Conservation (phyloP, 2,797 vertebrate genomes). For the Leucoraja ocellata region DNA sequence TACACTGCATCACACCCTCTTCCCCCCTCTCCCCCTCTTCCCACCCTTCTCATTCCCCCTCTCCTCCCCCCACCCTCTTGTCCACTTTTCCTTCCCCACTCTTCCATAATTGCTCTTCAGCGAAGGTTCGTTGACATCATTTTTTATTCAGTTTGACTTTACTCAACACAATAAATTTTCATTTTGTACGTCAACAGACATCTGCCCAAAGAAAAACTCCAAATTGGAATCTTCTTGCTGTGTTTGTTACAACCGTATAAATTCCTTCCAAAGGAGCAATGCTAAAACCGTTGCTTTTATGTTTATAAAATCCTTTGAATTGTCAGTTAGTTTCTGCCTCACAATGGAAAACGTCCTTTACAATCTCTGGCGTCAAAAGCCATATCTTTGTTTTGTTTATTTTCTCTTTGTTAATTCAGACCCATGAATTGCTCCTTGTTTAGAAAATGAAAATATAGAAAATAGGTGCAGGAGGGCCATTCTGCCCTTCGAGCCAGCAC, state of each 20-base stretch:
- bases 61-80: neutral
- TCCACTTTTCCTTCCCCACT: neutral
- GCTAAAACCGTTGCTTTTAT: neutral
- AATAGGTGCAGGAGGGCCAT: too few relatives aligned
- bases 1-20: too few relatives aligned
- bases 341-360: neutral
- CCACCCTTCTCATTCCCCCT: too few relatives aligned
- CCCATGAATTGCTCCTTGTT: neutral
- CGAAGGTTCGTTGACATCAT: neutral
- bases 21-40: too few relatives aligned
- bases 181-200: too few relatives aligned
- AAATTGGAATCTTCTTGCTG: neutral
- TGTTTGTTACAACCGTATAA: neutral
- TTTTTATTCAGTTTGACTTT: neutral
- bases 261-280: too few relatives aligned
- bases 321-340: neutral
- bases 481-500: too few relatives aligned
- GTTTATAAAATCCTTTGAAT: neutral
- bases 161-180: neutral
- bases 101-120: neutral
- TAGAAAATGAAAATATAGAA: too few relatives aligned
- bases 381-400: neutral
- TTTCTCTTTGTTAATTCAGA: neutral
- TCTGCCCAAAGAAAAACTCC: too few relatives aligned
- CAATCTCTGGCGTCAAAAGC: neutral